These are phyloP conservation scores for Neoaliturus tenellus DNA, from an alignment of 2,888 invertebrate genomes.

Conservation along the genomic window DNA sequence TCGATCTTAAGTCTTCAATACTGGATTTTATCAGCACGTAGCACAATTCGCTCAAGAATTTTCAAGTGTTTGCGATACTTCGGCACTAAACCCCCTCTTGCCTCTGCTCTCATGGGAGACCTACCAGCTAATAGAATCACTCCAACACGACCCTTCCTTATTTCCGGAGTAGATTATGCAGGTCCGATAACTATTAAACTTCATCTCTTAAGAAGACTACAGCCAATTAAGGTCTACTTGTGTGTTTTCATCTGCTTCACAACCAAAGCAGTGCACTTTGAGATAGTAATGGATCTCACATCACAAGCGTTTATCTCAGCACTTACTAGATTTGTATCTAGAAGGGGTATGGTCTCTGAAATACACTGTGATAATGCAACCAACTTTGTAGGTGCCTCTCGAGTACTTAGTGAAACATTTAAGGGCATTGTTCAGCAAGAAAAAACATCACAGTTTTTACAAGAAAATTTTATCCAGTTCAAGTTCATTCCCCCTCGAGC, in stretches of 20 bases:
- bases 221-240: too few species aligned
- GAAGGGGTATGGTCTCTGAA: slow-evolving; percentile 59
- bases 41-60: slow-evolving; percentile 54
- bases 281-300: too few species aligned
- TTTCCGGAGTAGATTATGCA: slow-evolving; percentile 64
- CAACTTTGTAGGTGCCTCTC: slow-evolving; percentile 69
- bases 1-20: slow-evolving; percentile 56
- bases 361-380: slow-evolving; percentile 69
- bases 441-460: slow-evolving; percentile 66
- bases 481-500: slow-evolving; percentile 61
- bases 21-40: slow-evolving; percentile 62
- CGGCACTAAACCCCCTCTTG: background rate
- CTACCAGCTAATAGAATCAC: slow-evolving; percentile 47
- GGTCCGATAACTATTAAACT: slow-evolving; percentile 59
- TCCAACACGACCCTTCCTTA: slow-evolving; percentile 44
- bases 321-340: too few species aligned
- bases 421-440: slow-evolving; percentile 65
- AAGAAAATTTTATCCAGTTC: slow-evolving; percentile 48
- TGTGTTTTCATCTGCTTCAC: too few species aligned
- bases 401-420: slow-evolving; percentile 65
- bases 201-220: background rate
- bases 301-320: too few species aligned
- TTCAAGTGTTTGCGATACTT: slow-evolving; percentile 62
- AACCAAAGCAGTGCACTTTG: too few species aligned
- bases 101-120: slow-evolving; percentile 53